Percentiles rank a stretch among this genome's conserved stretches.
Conservation (phyloP, 2,113 vertebrate genomes). For the Oreotrochilus melanogaster region DNA sequence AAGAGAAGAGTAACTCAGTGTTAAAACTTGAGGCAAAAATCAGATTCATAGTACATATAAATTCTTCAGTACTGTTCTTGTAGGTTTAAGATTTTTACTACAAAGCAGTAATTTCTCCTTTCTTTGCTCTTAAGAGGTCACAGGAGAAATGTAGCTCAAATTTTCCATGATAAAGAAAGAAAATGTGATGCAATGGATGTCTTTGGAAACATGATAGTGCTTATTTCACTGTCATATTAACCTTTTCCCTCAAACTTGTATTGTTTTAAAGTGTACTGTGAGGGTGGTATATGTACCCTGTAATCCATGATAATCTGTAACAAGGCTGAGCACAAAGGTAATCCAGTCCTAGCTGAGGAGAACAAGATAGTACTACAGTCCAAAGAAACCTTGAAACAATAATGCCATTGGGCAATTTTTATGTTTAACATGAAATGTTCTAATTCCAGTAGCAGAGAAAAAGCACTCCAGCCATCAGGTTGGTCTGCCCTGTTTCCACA, state of each 20-base stretch:
- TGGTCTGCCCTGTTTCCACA: not conserved
- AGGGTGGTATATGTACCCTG: not conserved
- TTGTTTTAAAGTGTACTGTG: not conserved
- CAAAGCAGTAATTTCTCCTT: not conserved
- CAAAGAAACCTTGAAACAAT: not conserved
- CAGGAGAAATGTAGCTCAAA: not conserved
- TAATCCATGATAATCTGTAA: not conserved
- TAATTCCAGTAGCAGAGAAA: not conserved
- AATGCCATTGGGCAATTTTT: not conserved
- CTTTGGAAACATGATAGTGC: not conserved
- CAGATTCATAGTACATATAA: not conserved
- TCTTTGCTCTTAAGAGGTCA: not conserved
- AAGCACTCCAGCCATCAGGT: not conserved
- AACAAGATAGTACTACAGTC: not conserved
- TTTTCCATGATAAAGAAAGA: not conserved
- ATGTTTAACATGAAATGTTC: not conserved
- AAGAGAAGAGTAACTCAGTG: not conserved
- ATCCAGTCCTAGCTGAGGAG: not conserved
- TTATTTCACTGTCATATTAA: not conserved
- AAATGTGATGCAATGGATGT: not conserved
- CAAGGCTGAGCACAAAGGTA: not conserved
- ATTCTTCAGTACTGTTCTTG: not conserved
- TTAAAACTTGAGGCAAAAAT: not conserved
- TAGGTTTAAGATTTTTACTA: not conserved
- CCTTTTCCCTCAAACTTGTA: not conserved